Evolutionary conservation across 2,888 invertebrate species (phyloP), one percentile per base, ranked within the genome.

Genomic region (Elegia similella): DNA sequence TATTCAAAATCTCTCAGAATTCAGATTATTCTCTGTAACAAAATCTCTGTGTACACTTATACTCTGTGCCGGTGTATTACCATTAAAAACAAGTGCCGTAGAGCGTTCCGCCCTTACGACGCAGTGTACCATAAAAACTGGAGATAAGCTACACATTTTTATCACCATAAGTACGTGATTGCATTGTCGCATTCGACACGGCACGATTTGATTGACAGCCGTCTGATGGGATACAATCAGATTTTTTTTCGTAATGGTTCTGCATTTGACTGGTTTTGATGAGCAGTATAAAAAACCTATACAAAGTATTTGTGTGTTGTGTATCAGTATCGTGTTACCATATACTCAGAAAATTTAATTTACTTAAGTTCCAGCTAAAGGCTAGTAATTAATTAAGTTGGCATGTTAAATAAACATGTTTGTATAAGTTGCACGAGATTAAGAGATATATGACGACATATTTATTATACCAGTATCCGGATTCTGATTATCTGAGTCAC

Each of bases 61-160:
- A 17, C 46, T 46, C 23, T 46, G 23, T 34, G 15, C 13, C 29
- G 3, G 29, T 53, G 34, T 32, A 47, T 47, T 29, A 48, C 34
- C 47, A 55, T 54, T 43, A 55, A 55, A 55, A 47, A 55, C 38
- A 42, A 55, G 10, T 47, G 8, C 23, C 34, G 55, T 55, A 38
- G n/a, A 55, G 15, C 47, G 63, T 66, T 68, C 69, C 71, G 73
- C 73, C 67, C 65, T 68, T 69, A 64, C 72, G 67, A 75, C 76
- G 73, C 78, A 81, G 73, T 75, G 81, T 76, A 75, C 80, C 80
- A 85, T 86, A 87, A 88, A 86, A 87, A 82, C 76, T 63, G 74
- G 77, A 86, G 88, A 88, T 88, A 88, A 86, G 82, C 78, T 70
- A 73, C 75, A 80, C 80, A 72, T 73, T 86, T 86, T 87, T 87